Base-by-base conservation (phyloP, 2,888 invertebrate species). In the Pilophorus perplexus region DNA sequence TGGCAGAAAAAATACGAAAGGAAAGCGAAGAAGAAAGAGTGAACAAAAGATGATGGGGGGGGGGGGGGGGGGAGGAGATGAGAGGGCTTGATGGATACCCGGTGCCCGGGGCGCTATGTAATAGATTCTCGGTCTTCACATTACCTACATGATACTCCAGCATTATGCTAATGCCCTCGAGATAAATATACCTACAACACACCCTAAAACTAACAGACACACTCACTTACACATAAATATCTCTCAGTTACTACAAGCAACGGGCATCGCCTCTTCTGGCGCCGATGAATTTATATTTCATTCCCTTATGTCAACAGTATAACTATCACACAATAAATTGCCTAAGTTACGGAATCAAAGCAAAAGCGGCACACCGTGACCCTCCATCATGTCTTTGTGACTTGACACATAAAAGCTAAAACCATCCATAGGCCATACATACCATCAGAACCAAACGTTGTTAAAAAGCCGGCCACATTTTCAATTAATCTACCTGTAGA, bases 41-140 rank as follows among this genome's bases (percentile, higher is more conserved):
- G n/a, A n/a, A n/a, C n/a, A n/a, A n/a, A n/a, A n/a, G n/a, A n/a
- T n/a, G n/a, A n/a, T n/a, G n/a, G n/a, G n/a, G n/a, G n/a, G n/a
- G n/a, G n/a, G n/a, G n/a, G n/a, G n/a, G n/a, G n/a, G n/a, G n/a
- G n/a, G n/a, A n/a, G n/a, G 68, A 42, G 54, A 52, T 55, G 57
- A 64, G 65, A 68, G 66, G 20, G 62, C 44, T 62, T 68, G 68
- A 68, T 66, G 68, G 66, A 68, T 68, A 44, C 50, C 33, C 64
- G 54, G 33, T 18, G 60, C 68, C 66, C 28, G 42, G 23, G 66
- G 68, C 62, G 22, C 48, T 44, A 64, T 69, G 67, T 71, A 71
- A 71, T 71, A 71, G 71, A 71, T 71, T 71, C 68, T 62, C 66
- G 60, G 67, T 55, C 67, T 67, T 65, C 69, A 69, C 71, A 71